phyloP scores from a whole-genome alignment of 2,797 vertebrate species.

The Gobio occitaniae region DNA sequence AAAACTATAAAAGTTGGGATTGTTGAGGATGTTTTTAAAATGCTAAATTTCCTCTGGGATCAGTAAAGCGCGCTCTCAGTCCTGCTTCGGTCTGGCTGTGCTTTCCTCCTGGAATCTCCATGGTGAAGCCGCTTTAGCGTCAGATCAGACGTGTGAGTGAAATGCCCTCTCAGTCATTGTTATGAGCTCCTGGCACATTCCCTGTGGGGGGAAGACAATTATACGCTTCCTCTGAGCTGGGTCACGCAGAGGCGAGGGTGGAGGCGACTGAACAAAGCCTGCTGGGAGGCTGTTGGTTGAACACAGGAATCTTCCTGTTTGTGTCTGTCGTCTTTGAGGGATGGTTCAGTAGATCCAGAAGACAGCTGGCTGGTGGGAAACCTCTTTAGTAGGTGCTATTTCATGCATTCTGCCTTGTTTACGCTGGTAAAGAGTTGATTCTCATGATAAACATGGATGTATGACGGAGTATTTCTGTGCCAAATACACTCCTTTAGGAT shows the following conservation, averaged over 20 bases:
- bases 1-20: neutral
- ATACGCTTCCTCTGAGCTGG: constrained; percentile 54
- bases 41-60: neutral
- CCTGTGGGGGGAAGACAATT: constrained; percentile 50
- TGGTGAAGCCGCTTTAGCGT: constrained; percentile 5
- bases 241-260: constrained; percentile 55
- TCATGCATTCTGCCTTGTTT: too few relatives aligned
- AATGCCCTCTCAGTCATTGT: constrained; percentile 43
- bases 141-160: constrained; percentile 41
- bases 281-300: constrained; percentile 50
- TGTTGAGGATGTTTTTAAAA: neutral
- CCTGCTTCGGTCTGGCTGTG: neutral
- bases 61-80: neutral
- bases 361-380: constrained; percentile 39
- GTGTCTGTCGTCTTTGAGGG: constrained; percentile 20
- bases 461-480: too few relatives aligned
- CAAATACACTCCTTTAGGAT: too few relatives aligned
- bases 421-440: too few relatives aligned
- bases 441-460: too few relatives aligned
- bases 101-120: constrained; percentile 32
- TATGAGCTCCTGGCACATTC: constrained; percentile 51
- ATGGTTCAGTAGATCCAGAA: constrained; percentile 21
- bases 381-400: neutral
- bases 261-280: constrained; percentile 51
- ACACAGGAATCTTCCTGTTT: constrained; percentile 53